Base-by-base conservation (phyloP, 1,140 invertebrate genomes). In the Ganaspis sp. region DNA sequence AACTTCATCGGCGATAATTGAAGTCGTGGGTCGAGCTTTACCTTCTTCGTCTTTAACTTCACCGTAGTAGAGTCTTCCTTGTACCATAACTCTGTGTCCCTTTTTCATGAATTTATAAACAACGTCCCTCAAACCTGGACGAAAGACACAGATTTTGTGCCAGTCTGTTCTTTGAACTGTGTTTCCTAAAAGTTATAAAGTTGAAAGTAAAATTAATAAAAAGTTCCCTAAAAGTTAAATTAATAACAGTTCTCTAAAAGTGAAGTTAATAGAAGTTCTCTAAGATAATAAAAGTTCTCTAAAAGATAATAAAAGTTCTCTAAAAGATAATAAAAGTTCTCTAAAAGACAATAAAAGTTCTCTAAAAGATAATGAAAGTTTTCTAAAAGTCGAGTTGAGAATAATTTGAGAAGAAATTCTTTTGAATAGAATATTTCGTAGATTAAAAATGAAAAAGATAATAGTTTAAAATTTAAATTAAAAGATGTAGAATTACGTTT, bases 61-160 rank as follows among this genome's bases (percentile, higher is more conserved):
- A 38, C 96, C 96, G 90, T 98, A 98, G 26, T 94, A 94, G 45
- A 98, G 89, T 87, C 94, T 94, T 38, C 97, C 97, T 80, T 94
- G 94, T 0, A 98, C 93, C 89, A 97, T 93, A 0, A 97, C 93
- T 81, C 97, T 93, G 88, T 97, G 95, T 0, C 97, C 97, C 92
- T 98, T 98, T 83, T 94, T 96, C 70, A 98, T 86, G 87, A 94
- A 96, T 83, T 94, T 94, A 80, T 95, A 94, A 0, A 97, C 94
- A 15, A 91, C 93, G 15, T 98, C 96, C 26, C 97, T 90, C 1
- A 99, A 92, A 70, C 92, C 92, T 4, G 96, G 96, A 86, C 95
- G 97, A 86, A 98, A 99, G 5, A 98, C 94, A 83, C 95, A 95
- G 70, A 98, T 91, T 84, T 95, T 93, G 87, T 99, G 97, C 97